Percentiles rank a stretch among this genome's conserved stretches.
Evolutionary conservation across 2,888 invertebrate genomes (phyloP).

Genomic region (Acronicta leporina): DNA sequence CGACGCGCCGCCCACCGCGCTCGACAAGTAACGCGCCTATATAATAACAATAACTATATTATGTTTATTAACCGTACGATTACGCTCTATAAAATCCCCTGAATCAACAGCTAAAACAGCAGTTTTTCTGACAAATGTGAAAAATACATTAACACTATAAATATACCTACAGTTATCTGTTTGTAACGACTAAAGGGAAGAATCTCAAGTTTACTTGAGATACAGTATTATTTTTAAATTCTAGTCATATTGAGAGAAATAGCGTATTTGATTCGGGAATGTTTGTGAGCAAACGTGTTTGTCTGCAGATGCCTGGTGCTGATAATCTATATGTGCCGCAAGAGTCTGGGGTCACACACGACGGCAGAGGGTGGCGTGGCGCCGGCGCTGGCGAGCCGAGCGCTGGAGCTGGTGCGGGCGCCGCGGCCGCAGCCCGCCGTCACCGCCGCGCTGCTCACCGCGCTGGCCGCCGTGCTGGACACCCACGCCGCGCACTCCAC

Average conservation of each 20-base stretch:
- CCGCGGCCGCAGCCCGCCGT: conserved; percentile 86
- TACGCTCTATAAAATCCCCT: no score
- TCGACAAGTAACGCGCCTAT: conserved; percentile 97
- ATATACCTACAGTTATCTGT: no score
- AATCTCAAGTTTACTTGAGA: no score
- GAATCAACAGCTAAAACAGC: no score
- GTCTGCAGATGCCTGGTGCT: conserved; percentile 93
- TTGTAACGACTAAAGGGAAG: no score
- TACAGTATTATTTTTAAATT: no score
- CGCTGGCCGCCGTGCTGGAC: conserved; percentile 77
- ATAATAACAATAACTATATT: no score
- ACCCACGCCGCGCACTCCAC: conserved; percentile 62
- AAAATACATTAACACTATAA: no score
- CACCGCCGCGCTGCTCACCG: conserved; percentile 69
- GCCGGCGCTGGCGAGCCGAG: conserved; percentile 89
- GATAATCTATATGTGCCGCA: conserved; percentile 95
- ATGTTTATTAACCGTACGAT: no score
- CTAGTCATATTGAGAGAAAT: no score
- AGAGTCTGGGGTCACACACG: conserved; percentile 90
- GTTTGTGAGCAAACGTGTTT: background rate
- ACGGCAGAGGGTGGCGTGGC: conserved; percentile 82
- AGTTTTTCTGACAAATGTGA: no score
- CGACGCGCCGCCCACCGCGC: conserved; percentile 94
- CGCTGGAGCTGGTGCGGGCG: conserved; percentile 86
- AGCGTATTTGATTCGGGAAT: no score